Percentiles rank a stretch among this genome's conserved stretches.
These are phyloP conservation scores for Pantherophis guttatus DNA, from an alignment of 2,113 vertebrate species.

Conservation along the genomic window DNA sequence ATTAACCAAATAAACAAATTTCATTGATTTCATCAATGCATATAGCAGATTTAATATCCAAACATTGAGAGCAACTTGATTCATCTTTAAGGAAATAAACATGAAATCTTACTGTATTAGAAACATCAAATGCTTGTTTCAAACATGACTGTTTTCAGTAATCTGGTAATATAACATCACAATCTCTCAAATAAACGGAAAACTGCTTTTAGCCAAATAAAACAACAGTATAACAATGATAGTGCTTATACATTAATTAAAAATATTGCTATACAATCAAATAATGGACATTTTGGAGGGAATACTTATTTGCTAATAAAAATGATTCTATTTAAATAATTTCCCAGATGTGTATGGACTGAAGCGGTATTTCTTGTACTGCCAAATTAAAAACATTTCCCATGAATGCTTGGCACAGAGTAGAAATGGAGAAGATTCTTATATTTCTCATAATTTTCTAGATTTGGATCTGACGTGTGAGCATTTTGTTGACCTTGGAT, in stretches of 20 bases:
- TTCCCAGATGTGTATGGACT: neutral
- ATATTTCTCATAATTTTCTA: neutral
- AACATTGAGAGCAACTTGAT: neutral
- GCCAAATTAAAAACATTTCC: neutral
- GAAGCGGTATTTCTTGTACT: neutral
- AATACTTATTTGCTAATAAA: neutral
- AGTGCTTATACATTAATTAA: neutral
- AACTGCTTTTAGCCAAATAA: neutral
- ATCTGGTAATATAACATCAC: neutral
- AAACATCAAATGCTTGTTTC: neutral
- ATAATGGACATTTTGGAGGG: neutral
- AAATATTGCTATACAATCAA: neutral
- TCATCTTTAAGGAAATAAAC: neutral
- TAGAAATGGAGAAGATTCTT: neutral
- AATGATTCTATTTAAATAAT: neutral
- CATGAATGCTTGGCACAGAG: too few species aligned
- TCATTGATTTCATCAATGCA: neutral
- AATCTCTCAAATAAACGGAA: neutral
- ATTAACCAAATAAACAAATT: neutral
- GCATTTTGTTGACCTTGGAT: neutral
- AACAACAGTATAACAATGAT: neutral
- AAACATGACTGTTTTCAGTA: neutral
- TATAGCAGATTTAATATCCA: neutral
- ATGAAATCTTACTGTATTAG: neutral
- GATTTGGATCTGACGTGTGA: neutral